Base-by-base conservation (phyloP, 2,113 vertebrate species). In the Sylvietta virens region DNA sequence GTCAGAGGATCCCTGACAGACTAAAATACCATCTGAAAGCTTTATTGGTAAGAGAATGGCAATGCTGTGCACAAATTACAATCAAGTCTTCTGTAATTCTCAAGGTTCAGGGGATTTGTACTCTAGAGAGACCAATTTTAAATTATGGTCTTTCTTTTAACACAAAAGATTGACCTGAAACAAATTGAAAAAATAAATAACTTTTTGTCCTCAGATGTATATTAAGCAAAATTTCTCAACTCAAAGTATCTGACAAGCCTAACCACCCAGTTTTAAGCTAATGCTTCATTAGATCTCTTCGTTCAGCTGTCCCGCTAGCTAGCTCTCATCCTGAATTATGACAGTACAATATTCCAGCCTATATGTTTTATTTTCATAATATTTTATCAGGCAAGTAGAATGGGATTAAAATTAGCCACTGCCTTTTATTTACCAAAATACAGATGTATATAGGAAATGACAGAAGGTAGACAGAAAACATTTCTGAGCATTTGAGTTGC, bases 211-310 rank as follows among this genome's bases (percentile, higher is more conserved):
- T 96, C 91, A 71, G 86, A 97, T 95, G 94, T 96, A 96, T 97
- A 98, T 97, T 97, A 97, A 97, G 96, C 93, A 97, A 98, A 97
- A 97, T 95, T 95, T 97, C 88, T 98, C 94, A 98, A 80, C 92
- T 95, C 97, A 94, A 98, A 98, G 94, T 97, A 97, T 98, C 98
- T 98, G 97, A 98, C 98, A 97, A 97, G 96, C 97, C 98, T 98
- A 98, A 98, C 97, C 53, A 94, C 96, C 96, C 97, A 86, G 97
- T 98, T 98, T 98, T 98, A 96, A 97, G 96, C 95, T 96, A 97
- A 97, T 96, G 97, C 97, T 98, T 98, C 98, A 97, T 98, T 98
- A 98, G 76, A 95, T 98, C 96, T 96, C 97, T 98, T 98, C 98
- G 97, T 98, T 98, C 95, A 98, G 92, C 88, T 96, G 93, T 97